Evolutionary conservation across 2,797 vertebrate species (phyloP), one percentile per base, ranked within the genome.

Genomic region (Pogoniulus pusillus): DNA sequence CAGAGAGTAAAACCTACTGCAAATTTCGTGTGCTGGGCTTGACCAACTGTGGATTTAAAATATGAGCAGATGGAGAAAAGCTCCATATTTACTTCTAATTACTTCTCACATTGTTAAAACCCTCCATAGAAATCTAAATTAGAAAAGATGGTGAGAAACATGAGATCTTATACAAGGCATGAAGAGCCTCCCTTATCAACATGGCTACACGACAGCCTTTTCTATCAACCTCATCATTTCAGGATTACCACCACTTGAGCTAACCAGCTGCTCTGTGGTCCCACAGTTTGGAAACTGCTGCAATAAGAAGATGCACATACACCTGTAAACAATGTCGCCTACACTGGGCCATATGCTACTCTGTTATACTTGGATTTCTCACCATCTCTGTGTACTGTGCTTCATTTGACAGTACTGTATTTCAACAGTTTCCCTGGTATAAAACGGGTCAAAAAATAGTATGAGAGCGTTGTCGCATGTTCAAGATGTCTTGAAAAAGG

Each of bases 1-100:
- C 29, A 88, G 30, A 71, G 43, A 79, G 20, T 60, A 80, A 91
- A 94, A 64, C 10, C 30, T 51, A 45, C 12, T 64, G 34, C 20
- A 91, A 85, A 85, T 75, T 82, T 58, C 32, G 3, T 41, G 23
- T 58, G n/a, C 72, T 60, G 70, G 15, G 26, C 45, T 85, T 91
- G 90, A 93, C 39, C n/a, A 23, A 11, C 41, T 85, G 64, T 49
- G 18, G n/a, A 58, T 84, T 79, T 76, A 73, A 84, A 92, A 89
- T 32, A 53, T 4, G 12, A 86, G 51, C 78, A 94, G 71, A 77
- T 71, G 72, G 83, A 92, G 68, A 85, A 90, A 91, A 64, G 32
- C 20, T 92, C 58, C 4, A 0, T 90, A 86, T 93, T 91, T 94
- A 72, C 53, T 83, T 89, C 19, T 91, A 84, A 88, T 92, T 94